phyloP scores from a whole-genome alignment of 2,113 vertebrate species.

The Haemorhous mexicanus region DNA sequence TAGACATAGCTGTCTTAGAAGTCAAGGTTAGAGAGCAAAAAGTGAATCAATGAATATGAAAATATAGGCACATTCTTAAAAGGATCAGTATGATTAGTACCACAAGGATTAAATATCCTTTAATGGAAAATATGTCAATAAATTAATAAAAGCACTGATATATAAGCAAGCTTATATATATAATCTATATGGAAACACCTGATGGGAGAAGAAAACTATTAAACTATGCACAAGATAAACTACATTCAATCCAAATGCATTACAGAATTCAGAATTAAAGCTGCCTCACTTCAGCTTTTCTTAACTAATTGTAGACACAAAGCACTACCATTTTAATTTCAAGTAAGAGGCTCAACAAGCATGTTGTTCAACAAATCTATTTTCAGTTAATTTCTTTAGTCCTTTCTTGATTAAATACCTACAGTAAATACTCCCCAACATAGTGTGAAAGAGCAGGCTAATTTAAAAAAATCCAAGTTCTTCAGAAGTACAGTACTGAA shows the following conservation, averaged over 20 bases:
- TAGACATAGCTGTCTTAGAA: not conserved
- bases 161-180: not conserved
- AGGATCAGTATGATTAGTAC: not conserved
- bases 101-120: not conserved
- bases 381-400: not conserved
- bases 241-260: not conserved
- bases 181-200: not conserved
- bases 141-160: not conserved
- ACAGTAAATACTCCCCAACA: not conserved
- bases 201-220: not conserved
- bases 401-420: not conserved
- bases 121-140: not conserved
- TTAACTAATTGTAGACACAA: not conserved
- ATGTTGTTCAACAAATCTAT: not conserved
- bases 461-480: not conserved
- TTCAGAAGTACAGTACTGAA: not conserved
- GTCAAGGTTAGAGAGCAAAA: not conserved
- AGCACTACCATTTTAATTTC: not conserved
- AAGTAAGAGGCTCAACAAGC: not conserved
- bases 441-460: not conserved
- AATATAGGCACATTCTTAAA: not conserved
- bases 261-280: not conserved
- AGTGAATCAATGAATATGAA: not conserved
- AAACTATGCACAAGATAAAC: not conserved
- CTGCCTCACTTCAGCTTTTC: not conserved